Percentiles rank a stretch among this genome's conserved stretches.
Evolutionary conservation across 2,797 vertebrate species (phyloP).

Genomic region (Benthosema pterotum): DNA sequence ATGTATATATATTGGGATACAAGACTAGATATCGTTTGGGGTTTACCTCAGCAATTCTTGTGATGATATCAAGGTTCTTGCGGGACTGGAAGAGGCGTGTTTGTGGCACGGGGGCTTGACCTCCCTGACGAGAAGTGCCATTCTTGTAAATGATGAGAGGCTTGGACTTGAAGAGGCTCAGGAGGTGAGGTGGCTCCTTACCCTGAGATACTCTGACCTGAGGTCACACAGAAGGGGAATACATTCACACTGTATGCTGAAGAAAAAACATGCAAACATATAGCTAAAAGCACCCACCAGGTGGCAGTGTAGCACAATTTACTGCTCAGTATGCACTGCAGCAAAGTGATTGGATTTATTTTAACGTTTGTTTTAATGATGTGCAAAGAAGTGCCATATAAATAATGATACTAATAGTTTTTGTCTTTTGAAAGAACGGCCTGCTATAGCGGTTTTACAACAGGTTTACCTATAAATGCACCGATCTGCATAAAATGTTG

Average conservation of each 20-base stretch:
- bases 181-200: slow-evolving; percentile 89
- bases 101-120: slow-evolving; percentile 71
- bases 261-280: background rate
- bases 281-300: slow-evolving; percentile 17
- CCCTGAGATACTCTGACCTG: slow-evolving; percentile 90
- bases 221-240: background rate
- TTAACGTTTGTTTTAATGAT: too few relatives aligned
- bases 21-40: background rate
- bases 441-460: too few relatives aligned
- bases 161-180: slow-evolving; percentile 89
- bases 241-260: background rate
- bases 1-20: background rate
- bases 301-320: background rate
- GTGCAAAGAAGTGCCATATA: too few relatives aligned
- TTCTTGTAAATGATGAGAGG: slow-evolving; percentile 89
- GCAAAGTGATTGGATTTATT: too few relatives aligned
- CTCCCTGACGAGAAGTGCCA: slow-evolving; percentile 84
- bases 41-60: slow-evolving; percentile 88
- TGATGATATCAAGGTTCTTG: slow-evolving; percentile 84
- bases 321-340: background rate
- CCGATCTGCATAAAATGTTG: too few relatives aligned
- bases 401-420: too few relatives aligned
- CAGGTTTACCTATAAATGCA: too few relatives aligned
- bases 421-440: too few relatives aligned
- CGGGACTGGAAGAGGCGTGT: slow-evolving; percentile 89